Base-by-base conservation (phyloP, 2,113 vertebrate species). In the Lycaon pictus region DNA sequence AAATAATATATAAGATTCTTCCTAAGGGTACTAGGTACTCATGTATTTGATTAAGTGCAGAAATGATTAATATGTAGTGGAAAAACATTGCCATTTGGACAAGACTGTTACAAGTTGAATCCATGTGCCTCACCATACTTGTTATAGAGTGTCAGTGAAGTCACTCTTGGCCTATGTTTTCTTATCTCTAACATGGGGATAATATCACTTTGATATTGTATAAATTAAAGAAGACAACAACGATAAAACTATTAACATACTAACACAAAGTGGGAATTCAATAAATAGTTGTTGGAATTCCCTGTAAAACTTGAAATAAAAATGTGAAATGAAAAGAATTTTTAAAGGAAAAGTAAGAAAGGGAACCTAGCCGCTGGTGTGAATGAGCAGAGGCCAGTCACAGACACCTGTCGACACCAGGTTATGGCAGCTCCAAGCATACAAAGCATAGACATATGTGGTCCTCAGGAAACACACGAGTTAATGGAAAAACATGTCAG, bases 311-410 rank as follows among this genome's bases (percentile, higher is more conserved):
- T 60, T 77, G 32, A 86, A 84, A n/a, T 79, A 25, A 80, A 95
- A 88, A 86, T 23, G 2, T 11, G 43, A 25, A 76, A 27, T 12
- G 51, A 2, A 51, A 77, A 83, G 5, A 35, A n/a, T 2, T 43
- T 55, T 56, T 89, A 56, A 37, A 94, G n/a, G 7, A 22, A 81
- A 80, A 74, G 16, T 23, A 51, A 62, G 5, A 23, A 74, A 84
- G 2, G 16, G 20, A 81, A 20, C 0, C 35, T 3, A 1, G 62
- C 0, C 7, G 3, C 17, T 19, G 48, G 13, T 35, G 69, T 22
- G 27, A 55, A 65, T 37, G 51, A 74, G 29, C 5, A 35, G 27
- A 51, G 35, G 4, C 1, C 43, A 43, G 16, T 5, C 58, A 86
- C 19, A 51, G 23, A 15, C 13, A 32, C n/a, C 7, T 27, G 16